Evolutionary conservation across 2,797 vertebrate genomes (phyloP), one percentile per base, ranked within the genome.

Genomic region (Lepilemur ruficaudatus): DNA sequence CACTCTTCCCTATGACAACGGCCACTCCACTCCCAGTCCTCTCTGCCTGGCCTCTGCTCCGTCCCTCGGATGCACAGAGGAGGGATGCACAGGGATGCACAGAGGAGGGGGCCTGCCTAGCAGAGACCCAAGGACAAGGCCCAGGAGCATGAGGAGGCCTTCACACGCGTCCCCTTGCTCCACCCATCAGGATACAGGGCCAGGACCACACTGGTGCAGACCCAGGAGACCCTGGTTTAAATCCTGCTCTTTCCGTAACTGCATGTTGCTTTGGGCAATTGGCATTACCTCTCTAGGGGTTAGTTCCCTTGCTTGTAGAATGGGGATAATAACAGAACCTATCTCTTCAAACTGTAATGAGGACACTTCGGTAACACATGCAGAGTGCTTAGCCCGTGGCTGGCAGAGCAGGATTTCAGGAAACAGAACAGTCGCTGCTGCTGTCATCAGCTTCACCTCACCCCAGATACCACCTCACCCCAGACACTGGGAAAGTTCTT

Each of bases 311-410:
- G 23, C 38, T 84, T 67, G 59, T 48, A 52, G 63, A 69, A 65
- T 46, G 28, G 28, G 4, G 2, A 32, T n/a, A 20, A 46, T 65
- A 14, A 2, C 35, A 85, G 50, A 59, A 59, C 38, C 17, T 61
- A 0, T 38, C n/a, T 93, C 20, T 94, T 18, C 69, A 67, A 72
- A 43, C 63, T 11, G 41, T 32, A 14, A 8, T 50, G 7, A 72
- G 20, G 28, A 80, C 32, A 28, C 0, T 17, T 13, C 22, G 38
- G 17, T 20, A 12, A 13, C 1, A 2, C 5, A 0, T 0, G 0
- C 5, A 32, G 25, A 48, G 43, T 48, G 7, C n/a, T 28, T 1
- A 8, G 91, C 7, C 1, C 0, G 0, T 7, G 20, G 17, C 14
- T 4, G 1, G 55, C 38, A 25, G n/a, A 67, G 43, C 18, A 14